Evolutionary conservation across 2,797 vertebrate species (phyloP), one percentile per base, ranked within the genome.

Genomic region (Loriculus beryllinus): DNA sequence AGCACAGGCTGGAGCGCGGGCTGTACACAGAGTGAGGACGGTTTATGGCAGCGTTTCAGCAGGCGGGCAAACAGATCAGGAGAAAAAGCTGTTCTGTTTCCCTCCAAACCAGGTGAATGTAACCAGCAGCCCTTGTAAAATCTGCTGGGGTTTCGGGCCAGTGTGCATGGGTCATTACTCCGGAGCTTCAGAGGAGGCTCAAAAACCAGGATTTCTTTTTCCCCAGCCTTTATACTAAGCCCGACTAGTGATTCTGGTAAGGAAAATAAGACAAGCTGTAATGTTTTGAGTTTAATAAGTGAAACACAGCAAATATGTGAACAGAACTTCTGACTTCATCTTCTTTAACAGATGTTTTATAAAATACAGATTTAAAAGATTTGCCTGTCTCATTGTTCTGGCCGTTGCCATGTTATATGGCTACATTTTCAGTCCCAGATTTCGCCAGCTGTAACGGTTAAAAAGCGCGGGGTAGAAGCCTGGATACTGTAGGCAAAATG

Each of bases 291-390:
- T 95, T 93, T 90, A 95, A 86, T 88, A 96, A 92, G 88, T 7
- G 39, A 96, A 94, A 91, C 82, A 57, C 67, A 91, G 95, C 82
- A 96, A 96, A 93, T 92, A 96, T 88, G 86, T 49, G 92, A 96
- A 90, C 87, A 97, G 91, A 96, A 94, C 85, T 96, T 92, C 91
- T 95, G 89, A 96, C 91, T 94, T 96, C 93, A 94, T 93, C 94
- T 94, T 96, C 87, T 74, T 96, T 80, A 96, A 88, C 93, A 94
- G 93, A 90, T 95, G 95, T 94, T 97, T 96, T 96, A 90, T 92
- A 93, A 95, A 93, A 90, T 48, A 92, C 92, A 95, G 90, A 96
- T 94, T 96, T 95, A 94, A 92, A 95, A 96, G 90, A 94, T 94
- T 91, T 96, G 95, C 89, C 91, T 91, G 89, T 93, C 94, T 93